Conservation (phyloP, 1,140 invertebrate genomes). For the Formica exsecta region DNA sequence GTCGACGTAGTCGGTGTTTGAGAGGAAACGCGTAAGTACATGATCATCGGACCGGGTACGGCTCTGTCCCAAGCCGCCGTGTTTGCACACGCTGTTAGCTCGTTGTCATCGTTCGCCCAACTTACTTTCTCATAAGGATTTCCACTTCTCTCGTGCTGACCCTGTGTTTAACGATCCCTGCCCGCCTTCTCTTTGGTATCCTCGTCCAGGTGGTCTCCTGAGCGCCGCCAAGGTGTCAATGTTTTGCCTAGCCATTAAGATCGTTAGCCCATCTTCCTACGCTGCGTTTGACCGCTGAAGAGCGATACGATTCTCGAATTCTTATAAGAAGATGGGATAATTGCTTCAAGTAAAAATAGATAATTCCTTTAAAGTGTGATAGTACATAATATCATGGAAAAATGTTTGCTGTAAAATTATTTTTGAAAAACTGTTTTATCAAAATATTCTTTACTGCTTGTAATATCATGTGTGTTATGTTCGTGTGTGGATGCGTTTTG, state of each 20-base stretch:
- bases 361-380: not conserved
- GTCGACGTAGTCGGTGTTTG: constrained; percentile 79
- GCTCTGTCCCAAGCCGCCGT: constrained; percentile 83
- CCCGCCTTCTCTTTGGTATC: constrained; percentile 69
- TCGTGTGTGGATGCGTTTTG: too few species aligned
- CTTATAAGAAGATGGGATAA: constrained; percentile 19
- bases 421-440: not conserved
- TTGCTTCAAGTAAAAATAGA: constrained; percentile 6
- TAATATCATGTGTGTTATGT: not conserved
- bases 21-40: constrained; percentile 85
- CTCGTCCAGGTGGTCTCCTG: constrained; percentile 76
- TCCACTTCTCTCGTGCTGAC: constrained; percentile 77
- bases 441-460: not conserved
- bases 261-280: constrained; percentile 77
- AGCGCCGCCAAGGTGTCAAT: constrained; percentile 84
- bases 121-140: constrained; percentile 83
- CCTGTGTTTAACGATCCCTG: constrained; percentile 81
- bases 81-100: constrained; percentile 85
- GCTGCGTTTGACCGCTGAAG: constrained; percentile 37
- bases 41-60: constrained; percentile 79
- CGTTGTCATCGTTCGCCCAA: constrained; percentile 83
- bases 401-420: not conserved
- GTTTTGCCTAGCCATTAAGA: constrained; percentile 84
- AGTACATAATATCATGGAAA: not conserved
- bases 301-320: constrained; percentile 41